Conservation (phyloP, 2,888 invertebrate species). For the Lycocerus yunnanus region DNA sequence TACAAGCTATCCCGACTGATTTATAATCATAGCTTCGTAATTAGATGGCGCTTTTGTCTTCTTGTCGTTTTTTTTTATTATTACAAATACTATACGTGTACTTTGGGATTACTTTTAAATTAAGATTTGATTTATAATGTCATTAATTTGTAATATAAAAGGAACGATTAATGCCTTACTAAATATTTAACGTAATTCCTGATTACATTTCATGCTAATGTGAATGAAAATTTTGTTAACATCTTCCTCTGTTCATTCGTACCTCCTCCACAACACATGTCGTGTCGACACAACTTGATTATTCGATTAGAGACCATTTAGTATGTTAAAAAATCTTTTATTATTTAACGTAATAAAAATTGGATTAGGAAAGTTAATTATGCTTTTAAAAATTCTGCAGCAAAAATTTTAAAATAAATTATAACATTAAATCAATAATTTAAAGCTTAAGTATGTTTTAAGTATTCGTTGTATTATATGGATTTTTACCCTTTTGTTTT, state of each 20-base stretch:
- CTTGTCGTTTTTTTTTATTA: not conserved
- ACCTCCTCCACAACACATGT: not conserved
- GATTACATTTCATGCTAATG: not conserved
- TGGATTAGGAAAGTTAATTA: not conserved
- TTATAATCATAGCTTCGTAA: slow-evolving; percentile 26
- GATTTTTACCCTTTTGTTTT: slow-evolving; percentile 12
- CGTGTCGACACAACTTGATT: not conserved
- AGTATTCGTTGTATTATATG: not conserved
- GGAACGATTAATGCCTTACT: not conserved
- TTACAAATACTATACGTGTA: not conserved
- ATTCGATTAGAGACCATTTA: not conserved
- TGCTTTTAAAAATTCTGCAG: not conserved
- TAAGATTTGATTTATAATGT: not conserved
- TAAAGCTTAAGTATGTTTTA: not conserved
- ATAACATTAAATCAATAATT: not conserved
- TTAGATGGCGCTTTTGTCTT: slow-evolving; percentile 20
- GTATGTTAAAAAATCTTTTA: not conserved
- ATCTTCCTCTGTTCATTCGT: not conserved
- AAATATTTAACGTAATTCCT: not conserved
- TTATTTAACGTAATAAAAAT: not conserved
- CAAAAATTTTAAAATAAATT: not conserved
- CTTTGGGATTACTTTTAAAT: not conserved
- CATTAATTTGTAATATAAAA: not conserved
- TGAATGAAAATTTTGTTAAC: not conserved
- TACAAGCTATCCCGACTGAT: slow-evolving; percentile 34